phyloP scores from a whole-genome alignment of 92 coral and sea anemone genomes.

The Porites evermanni region DNA sequence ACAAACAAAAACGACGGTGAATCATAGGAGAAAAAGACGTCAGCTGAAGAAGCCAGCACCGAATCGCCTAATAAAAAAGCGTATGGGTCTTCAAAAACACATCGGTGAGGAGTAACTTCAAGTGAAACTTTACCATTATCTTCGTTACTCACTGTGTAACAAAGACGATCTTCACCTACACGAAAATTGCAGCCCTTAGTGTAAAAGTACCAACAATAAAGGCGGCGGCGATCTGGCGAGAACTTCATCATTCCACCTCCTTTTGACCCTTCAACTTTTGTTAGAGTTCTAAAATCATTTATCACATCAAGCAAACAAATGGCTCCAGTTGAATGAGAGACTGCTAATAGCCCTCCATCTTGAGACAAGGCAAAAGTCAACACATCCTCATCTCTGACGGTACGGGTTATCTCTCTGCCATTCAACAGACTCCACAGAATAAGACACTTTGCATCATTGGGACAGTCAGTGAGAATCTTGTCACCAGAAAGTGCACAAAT shows the following conservation, averaged over 20 bases:
- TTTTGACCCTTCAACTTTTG: rapidly evolving
- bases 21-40: not conserved
- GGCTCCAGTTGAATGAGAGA: not conserved
- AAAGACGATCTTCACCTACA: no score
- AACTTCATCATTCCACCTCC: not conserved
- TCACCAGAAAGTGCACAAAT: conserved; percentile 24
- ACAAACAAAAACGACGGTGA: not conserved
- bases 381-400: not conserved
- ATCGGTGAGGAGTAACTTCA: not conserved
- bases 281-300: conserved; percentile 7
- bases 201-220: not conserved
- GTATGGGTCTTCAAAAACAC: not conserved
- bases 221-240: not conserved
- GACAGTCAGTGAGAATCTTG: conserved; percentile 17
- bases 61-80: conserved; percentile 14
- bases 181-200: no score
- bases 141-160: not conserved
- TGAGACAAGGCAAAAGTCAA: conserved; percentile 26
- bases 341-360: conserved; percentile 13
- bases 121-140: not conserved
- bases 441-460: conserved; percentile 1
- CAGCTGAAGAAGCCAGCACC: no score
- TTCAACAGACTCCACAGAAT: conserved; percentile 8
- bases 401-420: conserved; percentile 14
- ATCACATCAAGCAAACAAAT: not conserved